Evolutionary conservation across 37 sponge, comb jelly and placozoan genomes (phyloP).

Genomic region (Lycopodina hypogea): DNA sequence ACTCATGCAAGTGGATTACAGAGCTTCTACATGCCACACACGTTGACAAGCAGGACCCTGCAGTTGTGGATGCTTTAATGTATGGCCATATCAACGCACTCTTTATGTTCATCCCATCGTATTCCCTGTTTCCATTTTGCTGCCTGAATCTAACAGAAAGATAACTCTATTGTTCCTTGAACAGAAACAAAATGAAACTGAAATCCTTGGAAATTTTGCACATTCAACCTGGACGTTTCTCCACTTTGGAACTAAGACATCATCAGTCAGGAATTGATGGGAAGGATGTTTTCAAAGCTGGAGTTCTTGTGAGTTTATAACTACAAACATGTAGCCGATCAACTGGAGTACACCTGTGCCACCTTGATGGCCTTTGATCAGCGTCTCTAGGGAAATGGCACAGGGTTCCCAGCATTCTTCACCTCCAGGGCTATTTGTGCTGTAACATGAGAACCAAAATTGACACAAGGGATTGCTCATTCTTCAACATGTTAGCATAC

Average conservation of each 20-base stretch:
- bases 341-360: too few species aligned
- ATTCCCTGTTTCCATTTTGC: too few species aligned
- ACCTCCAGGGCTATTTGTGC: too few species aligned
- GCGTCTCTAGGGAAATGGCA: too few species aligned
- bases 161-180: neutral
- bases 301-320: neutral
- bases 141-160: constrained; percentile 1
- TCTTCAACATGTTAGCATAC: too few species aligned
- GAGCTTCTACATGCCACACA: constrained; percentile 7
- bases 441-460: too few species aligned
- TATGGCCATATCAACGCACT: neutral
- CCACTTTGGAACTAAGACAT: neutral
- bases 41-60: neutral
- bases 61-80: neutral
- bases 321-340: too few species aligned
- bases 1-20: neutral
- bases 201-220: neutral
- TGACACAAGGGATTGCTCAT: too few species aligned
- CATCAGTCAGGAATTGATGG: constrained; percentile 4
- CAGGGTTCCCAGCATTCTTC: too few species aligned
- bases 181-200: neutral
- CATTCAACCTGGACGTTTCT: neutral
- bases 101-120: constrained; percentile 9
- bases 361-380: too few species aligned
- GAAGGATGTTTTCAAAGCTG: neutral